phyloP scores from a whole-genome alignment of 2,113 vertebrate species.

The Mixornis gularis region DNA sequence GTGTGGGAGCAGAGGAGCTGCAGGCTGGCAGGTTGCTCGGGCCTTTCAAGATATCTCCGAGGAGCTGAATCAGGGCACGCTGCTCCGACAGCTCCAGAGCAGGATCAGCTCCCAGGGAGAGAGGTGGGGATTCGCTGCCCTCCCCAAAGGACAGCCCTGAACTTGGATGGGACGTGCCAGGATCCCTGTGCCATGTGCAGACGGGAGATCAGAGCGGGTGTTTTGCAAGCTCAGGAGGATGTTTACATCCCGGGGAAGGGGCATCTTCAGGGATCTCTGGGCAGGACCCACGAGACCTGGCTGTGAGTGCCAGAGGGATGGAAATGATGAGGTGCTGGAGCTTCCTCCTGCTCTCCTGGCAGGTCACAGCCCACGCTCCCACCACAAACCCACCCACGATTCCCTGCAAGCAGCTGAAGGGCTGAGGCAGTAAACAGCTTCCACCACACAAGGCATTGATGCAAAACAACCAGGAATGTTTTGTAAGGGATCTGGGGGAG shows the following conservation, averaged over 20 bases:
- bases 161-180: neutral
- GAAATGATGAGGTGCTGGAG: neutral
- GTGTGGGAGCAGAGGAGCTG: conserved; percentile 2
- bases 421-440: neutral
- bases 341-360: neutral
- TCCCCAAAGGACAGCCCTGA: neutral
- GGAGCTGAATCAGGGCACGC: conserved; percentile 16
- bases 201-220: fast-evolving
- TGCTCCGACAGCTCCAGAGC: fast-evolving
- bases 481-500: neutral
- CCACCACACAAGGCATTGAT: neutral
- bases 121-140: neutral
- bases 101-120: neutral
- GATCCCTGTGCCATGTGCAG: neutral
- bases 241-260: neutral
- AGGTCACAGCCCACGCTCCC: neutral
- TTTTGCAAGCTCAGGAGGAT: neutral
- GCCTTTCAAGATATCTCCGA: neutral
- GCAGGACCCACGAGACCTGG: neutral
- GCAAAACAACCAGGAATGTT: neutral
- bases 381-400: neutral
- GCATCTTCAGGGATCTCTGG: neutral
- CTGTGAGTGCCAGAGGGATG: neutral
- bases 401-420: neutral
- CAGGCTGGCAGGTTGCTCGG: conserved; percentile 9